Evolutionary conservation across 1,140 invertebrate species (phyloP), one percentile per base, ranked within the genome.

Genomic region (Leptopilina boulardi): DNA sequence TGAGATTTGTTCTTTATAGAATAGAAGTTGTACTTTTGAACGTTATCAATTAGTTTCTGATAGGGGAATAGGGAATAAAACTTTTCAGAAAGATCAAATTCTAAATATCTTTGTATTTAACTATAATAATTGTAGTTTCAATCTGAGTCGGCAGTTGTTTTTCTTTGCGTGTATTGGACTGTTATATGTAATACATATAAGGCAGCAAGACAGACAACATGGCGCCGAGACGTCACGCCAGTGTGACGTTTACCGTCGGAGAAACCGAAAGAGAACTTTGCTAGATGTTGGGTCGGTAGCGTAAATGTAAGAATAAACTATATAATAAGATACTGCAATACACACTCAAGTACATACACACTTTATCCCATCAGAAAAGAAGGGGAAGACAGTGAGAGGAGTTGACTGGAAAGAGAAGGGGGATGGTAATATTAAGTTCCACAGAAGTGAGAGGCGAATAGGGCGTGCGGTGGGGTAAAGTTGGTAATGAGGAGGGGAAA

Each of bases 141-240:
- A n/a, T n/a, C n/a, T n/a, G n/a, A n/a, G n/a, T n/a, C n/a, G n/a
- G 26, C 26, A 30, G 26, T 5, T 9, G 34, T 38, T 38, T 38
- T 38, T 38, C 34, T 38, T 9, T 38, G 9, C 8, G 3, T 38
- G 34, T 9, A 38, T 8, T 6, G 9, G 34, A 2, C 34, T 38
- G 34, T 38, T 38, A 9, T 38, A 38, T 38, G 34, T 38, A 38
- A 38, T 38, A 38, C 34, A 38, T 38, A 38, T 38, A 59, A 59
- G 56, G 79, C 83, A 85, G 85, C 83, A 79, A 74, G 80, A 85
- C 86, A 91, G 90, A 91, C 89, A 91, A 91, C 84, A 90, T 91
- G 90, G 89, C 89, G 89, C 90, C 89, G 89, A 80, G 80, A 75
- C 85, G 83, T 86, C 84, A 84, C 77, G 81, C 85, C 82, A 83